Base-by-base conservation (phyloP, 2,113 vertebrate species). In the Perca flavescens region DNA sequence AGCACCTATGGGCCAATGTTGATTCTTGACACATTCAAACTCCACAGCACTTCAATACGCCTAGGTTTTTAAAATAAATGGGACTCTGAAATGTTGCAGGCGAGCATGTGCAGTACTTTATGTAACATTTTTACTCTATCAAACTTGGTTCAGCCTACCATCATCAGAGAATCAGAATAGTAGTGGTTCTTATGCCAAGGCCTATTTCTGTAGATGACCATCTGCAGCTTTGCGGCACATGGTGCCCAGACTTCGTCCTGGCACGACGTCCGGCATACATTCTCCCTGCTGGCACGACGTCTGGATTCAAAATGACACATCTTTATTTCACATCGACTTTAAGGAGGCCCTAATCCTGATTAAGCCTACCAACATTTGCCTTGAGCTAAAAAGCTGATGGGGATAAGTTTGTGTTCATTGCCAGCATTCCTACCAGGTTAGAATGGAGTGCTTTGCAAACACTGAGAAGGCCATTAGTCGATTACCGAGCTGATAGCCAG, bases 191-290 rank as follows among this genome's bases (percentile, higher is more conserved):
- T 58, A 70, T 52, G 84, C 84, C 82, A 87, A 67, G 52, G 69
- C 83, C 87, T 93, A 88, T 94, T 93, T 89, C 70, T 90, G 90
- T 79, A 80, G 89, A 85, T 81, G 84, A 83, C 86, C 89, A 86
- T 92, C 80, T 81, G 89, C 76, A 83, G 84, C 75, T 85, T 84
- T 82, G 87, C 25, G 52, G 86, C 89, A 81, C 81, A 69, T 69
- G 17, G 46, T 80, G 84, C 78, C 67, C 82, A 91, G 80, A 90
- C 74, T 84, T 85, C 67, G 56, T 73, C 66, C 76, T 89, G 85
- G 88, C 85, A 88, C 5, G 36, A 6, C 10, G 61, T 86, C 71
- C 79, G 31, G 63, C 82, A 84, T 74, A 65, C 57, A 84, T 82
- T 83, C 76, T 82, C 79, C 50, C 77, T 56, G 74, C 80, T 77